These are phyloP conservation scores for Sphinx pinastri DNA, from an alignment of 2,888 invertebrate species.

Conservation along the genomic window DNA sequence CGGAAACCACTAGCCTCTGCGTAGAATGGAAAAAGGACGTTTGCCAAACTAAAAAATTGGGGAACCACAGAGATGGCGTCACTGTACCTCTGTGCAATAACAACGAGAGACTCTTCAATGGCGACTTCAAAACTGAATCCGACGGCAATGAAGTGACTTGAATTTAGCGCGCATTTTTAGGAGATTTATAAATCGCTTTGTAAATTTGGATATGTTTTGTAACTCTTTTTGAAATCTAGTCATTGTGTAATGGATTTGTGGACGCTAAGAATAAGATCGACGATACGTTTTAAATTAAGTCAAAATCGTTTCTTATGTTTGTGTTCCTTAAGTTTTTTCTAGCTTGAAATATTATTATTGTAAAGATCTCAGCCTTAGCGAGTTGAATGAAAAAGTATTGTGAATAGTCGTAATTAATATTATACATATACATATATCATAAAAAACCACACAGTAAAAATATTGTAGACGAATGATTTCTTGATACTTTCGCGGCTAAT, in stretches of 20 bases:
- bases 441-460: no score
- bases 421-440: no score
- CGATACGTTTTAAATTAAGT: no score
- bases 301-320: no score
- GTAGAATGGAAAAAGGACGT: conserved; percentile 58
- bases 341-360: no score
- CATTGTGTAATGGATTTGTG: not conserved
- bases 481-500: no score
- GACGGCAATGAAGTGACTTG: conserved; percentile 45
- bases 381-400: no score
- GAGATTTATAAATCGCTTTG: not conserved
- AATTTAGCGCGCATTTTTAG: not conserved
- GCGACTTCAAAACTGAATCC: conserved; percentile 35
- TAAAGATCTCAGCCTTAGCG: no score
- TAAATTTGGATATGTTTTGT: not conserved
- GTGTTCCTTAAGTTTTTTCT: no score
- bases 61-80: conserved; percentile 45
- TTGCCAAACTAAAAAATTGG: conserved; percentile 50
- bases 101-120: conserved; percentile 53
- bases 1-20: conserved; percentile 58
- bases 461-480: no score
- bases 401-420: no score
- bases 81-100: conserved; percentile 51
- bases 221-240: not conserved
- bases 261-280: no score